Evolutionary conservation across 1,140 invertebrate genomes (phyloP), one percentile per base, ranked within the genome.

Genomic region (Macrocentrus cingulum): DNA sequence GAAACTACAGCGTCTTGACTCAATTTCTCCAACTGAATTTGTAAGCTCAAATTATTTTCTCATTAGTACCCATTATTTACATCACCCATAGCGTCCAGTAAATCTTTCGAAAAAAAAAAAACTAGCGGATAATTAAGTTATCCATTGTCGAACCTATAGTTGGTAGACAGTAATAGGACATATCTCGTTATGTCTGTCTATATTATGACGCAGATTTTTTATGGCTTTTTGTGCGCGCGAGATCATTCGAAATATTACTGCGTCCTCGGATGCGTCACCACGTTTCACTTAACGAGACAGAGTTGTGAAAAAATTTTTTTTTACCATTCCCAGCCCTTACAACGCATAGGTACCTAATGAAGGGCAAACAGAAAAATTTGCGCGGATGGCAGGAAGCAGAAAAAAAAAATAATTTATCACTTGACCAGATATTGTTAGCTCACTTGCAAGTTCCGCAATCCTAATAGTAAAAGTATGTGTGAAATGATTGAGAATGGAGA

Each of bases 71-170:
- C 36, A n/a, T 13, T 29, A 29, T 29, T 9, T 29, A 29, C 25
- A 29, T 29, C 25, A 29, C 25, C 25, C n/a, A n/a, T n/a, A n/a
- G n/a, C n/a, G n/a, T n/a, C n/a, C n/a, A n/a, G n/a, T n/a, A n/a
- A n/a, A n/a, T n/a, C n/a, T n/a, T n/a, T n/a, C n/a, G n/a, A n/a
- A n/a, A n/a, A n/a, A n/a, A n/a, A 79, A 77, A 76, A 77, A 75
- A 77, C 73, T 79, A 79, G 76, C 75, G 75, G 76, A 74, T 77
- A 77, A 79, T 79, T 77, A 76, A 75, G 75, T 79, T 77, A 79
- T 73, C 73, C 70, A 68, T 73, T 71, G 69, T 68, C 67, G 68
- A 16, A 36, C 50, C 61, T 60, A 29, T 64, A 69, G 68, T 70
- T 71, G 68, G 67, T 64, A 69, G 71, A 74, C 72, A 71, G 74